These are phyloP conservation scores for Nannoperca australis DNA, from an alignment of 2,797 vertebrate species.

Conservation along the genomic window DNA sequence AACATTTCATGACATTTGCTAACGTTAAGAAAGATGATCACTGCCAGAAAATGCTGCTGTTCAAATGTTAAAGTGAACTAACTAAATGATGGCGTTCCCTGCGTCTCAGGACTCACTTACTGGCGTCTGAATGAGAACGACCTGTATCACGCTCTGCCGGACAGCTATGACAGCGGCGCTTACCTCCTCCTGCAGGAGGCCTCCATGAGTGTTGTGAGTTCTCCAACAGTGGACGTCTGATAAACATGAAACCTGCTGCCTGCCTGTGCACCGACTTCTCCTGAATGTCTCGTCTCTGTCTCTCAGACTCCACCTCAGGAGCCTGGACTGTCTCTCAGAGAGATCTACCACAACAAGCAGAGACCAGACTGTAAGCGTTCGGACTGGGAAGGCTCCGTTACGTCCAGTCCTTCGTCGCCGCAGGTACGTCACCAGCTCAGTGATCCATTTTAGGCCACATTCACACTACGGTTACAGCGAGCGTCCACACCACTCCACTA, in stretches of 20 bases:
- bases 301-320: slow-evolving; percentile 83
- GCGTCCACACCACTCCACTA: too few species aligned
- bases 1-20: not conserved
- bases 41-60: not conserved
- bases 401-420: slow-evolving; percentile 83
- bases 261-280: too few species aligned
- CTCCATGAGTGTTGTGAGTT: slow-evolving; percentile 84
- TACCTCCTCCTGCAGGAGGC: slow-evolving; percentile 78
- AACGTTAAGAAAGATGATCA: not conserved
- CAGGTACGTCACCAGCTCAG: slow-evolving; percentile 83
- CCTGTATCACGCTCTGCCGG: slow-evolving; percentile 88
- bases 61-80: not conserved
- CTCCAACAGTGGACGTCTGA: not conserved
- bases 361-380: slow-evolving; percentile 81
- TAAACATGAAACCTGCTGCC: not conserved
- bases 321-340: slow-evolving; percentile 87
- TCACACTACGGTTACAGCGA: too few species aligned
- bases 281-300: not conserved
- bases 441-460: too few species aligned
- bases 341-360: slow-evolving; percentile 92
- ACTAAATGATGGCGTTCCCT: not conserved
- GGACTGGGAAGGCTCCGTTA: slow-evolving; percentile 83
- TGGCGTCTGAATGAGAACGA: slow-evolving; percentile 93
- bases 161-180: slow-evolving; percentile 85
- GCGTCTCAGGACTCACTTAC: slow-evolving; percentile 88